Evolutionary conservation across 1,140 invertebrate genomes (phyloP).

Genomic region (Diplogasteroides magnus): DNA sequence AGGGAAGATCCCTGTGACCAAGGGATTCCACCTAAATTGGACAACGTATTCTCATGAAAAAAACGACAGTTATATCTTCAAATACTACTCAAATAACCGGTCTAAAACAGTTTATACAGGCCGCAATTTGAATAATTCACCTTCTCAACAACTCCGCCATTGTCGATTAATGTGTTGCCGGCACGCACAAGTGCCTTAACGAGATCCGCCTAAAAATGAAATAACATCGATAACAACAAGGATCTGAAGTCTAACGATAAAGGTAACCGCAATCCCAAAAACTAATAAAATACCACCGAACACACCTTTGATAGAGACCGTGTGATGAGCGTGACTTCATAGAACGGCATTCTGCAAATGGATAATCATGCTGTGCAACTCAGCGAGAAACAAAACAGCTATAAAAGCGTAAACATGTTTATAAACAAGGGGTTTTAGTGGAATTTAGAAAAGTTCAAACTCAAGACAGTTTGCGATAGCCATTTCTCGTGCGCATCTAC

Average conservation of each 20-base stretch:
- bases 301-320: slow-evolving; percentile 44
- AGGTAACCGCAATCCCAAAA: neutral
- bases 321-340: slow-evolving; percentile 50
- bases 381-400: no score
- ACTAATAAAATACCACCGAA: neutral
- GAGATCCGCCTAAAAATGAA: slow-evolving; percentile 42
- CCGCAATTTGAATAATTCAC: no score
- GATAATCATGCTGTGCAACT: no score
- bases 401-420: neutral
- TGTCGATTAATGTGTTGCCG: slow-evolving; percentile 38
- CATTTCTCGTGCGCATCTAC: no score
- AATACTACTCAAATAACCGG: no score
- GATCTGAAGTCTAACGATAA: neutral
- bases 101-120: no score
- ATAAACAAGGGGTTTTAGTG: neutral
- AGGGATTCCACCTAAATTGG: slow-evolving; percentile 50
- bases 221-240: neutral
- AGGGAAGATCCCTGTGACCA: slow-evolving; percentile 48
- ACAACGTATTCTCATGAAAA: no score
- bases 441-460: neutral
- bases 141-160: slow-evolving; percentile 48
- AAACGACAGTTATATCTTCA: no score
- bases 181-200: slow-evolving; percentile 41
- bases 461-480: neutral
- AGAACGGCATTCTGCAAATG: slow-evolving; percentile 47